Evolutionary conservation across 2,888 invertebrate genomes (phyloP).

Genomic region (Rhagonycha fulva): DNA sequence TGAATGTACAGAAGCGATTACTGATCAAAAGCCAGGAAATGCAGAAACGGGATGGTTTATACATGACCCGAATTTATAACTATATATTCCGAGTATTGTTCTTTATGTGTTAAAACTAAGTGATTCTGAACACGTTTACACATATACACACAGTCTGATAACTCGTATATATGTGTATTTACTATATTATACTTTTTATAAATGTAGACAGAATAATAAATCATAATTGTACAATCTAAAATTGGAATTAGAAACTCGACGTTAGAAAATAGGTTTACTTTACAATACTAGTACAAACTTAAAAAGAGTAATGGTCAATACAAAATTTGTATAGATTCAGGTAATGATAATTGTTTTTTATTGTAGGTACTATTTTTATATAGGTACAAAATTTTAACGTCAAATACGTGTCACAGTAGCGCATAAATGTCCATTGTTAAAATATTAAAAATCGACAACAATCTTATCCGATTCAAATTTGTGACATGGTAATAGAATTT

Average conservation of each 20-base stretch:
- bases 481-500: not conserved
- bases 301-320: not conserved
- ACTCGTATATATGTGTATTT: constrained; percentile 23
- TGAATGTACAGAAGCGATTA: constrained; percentile 22
- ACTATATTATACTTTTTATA: constrained; percentile 7
- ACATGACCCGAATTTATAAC: constrained; percentile 50
- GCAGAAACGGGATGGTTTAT: constrained; percentile 34
- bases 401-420: not conserved
- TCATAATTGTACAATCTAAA: constrained; percentile 13
- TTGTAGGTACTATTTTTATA: not conserved
- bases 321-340: not conserved
- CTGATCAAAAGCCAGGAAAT: constrained; percentile 32
- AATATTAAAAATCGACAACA: not conserved
- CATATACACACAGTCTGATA: constrained; percentile 34
- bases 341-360: not conserved
- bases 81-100: constrained; percentile 50
- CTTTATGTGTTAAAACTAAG: constrained; percentile 51
- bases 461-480: not conserved
- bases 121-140: constrained; percentile 49
- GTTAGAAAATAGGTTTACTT: not conserved
- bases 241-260: not conserved
- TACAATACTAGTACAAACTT: not conserved
- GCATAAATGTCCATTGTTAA: not conserved
- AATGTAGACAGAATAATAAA: constrained; percentile 2
- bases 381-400: not conserved